Conservation (phyloP, 2,797 vertebrate genomes). For the Avahi laniger region DNA sequence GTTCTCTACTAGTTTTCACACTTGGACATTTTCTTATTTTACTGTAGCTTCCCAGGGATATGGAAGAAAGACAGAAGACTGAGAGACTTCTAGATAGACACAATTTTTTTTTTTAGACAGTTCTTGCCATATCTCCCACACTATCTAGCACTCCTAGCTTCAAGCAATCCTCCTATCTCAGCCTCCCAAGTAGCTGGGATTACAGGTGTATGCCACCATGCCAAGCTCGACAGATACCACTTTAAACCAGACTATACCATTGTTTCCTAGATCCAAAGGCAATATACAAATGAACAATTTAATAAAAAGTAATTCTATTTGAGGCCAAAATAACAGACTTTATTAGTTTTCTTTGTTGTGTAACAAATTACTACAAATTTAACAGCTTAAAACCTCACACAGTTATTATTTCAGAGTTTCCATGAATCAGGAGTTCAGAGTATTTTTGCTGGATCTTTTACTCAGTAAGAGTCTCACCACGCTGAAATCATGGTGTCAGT, state of each 20-base stretch:
- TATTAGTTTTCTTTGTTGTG: conserved; percentile 6
- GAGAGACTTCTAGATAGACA: background rate
- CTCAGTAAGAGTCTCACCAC: background rate
- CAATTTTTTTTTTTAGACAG: background rate
- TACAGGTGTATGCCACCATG: background rate
- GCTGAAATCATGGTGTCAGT: background rate
- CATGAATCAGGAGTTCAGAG: background rate
- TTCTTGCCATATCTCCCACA: background rate
- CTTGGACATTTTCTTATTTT: conserved; percentile 7
- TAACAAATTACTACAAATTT: conserved; percentile 14
- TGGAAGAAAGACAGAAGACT: background rate
- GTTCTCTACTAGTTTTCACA: conserved; percentile 12
- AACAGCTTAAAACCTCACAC: background rate
- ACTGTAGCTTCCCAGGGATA: background rate
- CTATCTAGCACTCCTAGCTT: background rate
- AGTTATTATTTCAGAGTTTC: background rate
- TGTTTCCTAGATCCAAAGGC: conserved; percentile 10
- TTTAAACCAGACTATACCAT: background rate
- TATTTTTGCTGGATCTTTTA: background rate
- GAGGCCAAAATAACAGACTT: background rate
- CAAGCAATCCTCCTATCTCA: background rate
- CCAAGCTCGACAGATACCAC: too few species aligned
- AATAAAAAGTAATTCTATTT: conserved; percentile 34
- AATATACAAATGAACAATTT: conserved; percentile 16
- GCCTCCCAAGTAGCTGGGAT: background rate